Conservation (phyloP, 2,113 vertebrate genomes). For the Gambusia affinis region DNA sequence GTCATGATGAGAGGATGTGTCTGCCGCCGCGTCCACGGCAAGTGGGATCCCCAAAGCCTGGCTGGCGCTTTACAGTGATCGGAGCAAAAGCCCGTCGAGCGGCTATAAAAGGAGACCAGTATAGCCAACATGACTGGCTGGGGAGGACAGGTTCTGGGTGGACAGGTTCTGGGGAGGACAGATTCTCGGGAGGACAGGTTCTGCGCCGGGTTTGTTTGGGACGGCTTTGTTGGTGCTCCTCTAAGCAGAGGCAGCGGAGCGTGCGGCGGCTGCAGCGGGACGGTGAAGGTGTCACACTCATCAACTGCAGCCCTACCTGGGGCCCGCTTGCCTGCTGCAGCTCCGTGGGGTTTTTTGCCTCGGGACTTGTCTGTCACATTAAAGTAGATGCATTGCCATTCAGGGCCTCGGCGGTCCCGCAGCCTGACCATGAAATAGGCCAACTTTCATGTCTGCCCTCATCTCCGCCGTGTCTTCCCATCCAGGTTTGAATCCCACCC, state of each 20-base stretch:
- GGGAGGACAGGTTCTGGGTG: conserved; percentile 61
- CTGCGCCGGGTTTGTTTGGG: conserved; percentile 73
- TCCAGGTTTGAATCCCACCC: conserved; percentile 66
- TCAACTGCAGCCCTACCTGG: conserved; percentile 77
- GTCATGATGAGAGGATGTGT: conserved; percentile 75
- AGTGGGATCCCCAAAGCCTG: conserved; percentile 76
- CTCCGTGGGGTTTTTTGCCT: conserved; percentile 77
- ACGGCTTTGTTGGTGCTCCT: conserved; percentile 81
- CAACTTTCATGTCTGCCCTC: conserved; percentile 83
- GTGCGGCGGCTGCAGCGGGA: conserved; percentile 76
- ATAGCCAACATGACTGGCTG: conserved; percentile 69
- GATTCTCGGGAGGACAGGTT: conserved; percentile 81
- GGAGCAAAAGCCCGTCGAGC: conserved; percentile 78
- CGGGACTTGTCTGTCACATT: conserved; percentile 86
- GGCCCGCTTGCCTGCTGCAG: conserved; percentile 76
- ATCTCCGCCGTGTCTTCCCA: conserved; percentile 73
- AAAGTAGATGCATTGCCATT: conserved; percentile 84
- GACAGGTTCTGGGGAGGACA: conserved; percentile 76
- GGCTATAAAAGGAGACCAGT: conserved; percentile 80
- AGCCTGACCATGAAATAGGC: conserved; percentile 85
- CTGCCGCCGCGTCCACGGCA: conserved; percentile 65
- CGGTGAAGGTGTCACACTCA: conserved; percentile 83
- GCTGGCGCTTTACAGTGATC: conserved; percentile 73
- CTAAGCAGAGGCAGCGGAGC: conserved; percentile 80
- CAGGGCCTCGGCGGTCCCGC: conserved; percentile 77